A percentile compares a stretch with the other conserved stretches of the same genome.
Evolutionary conservation across 2,888 invertebrate species (phyloP).

Genomic region (Chrysodeixis includens): DNA sequence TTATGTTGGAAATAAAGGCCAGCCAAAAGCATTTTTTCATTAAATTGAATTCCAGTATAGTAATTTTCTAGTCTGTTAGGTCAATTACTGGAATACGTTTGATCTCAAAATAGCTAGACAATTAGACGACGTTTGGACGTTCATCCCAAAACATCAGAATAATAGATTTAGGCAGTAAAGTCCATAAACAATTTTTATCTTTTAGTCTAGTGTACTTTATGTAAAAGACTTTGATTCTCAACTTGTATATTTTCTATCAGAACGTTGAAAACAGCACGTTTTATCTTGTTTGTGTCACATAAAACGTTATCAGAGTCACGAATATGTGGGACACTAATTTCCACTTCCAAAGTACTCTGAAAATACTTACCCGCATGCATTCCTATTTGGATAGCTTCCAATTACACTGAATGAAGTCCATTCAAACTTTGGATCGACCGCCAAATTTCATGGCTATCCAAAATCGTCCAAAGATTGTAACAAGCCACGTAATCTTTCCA

Average conservation of each 20-base stretch:
- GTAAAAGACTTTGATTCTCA: neutral
- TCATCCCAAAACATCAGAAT: neutral
- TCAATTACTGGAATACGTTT: neutral
- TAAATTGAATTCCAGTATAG: neutral
- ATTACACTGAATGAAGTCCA: slow-evolving; percentile 47
- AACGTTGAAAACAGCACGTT: neutral
- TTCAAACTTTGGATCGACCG: slow-evolving; percentile 45
- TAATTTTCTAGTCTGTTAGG: neutral
- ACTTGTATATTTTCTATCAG: neutral
- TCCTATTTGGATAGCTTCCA: slow-evolving; percentile 53
- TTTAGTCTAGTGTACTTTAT: neutral
- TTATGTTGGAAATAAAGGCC: neutral
- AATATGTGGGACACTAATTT: slow-evolving; percentile 32
- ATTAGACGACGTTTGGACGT: neutral
- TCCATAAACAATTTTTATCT: neutral
- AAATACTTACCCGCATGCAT: slow-evolving; percentile 50
- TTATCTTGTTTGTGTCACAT: slow-evolving; percentile 20
- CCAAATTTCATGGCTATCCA: slow-evolving; percentile 33
- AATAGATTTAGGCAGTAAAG: too few relatives aligned
- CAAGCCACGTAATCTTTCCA: slow-evolving; percentile 29
- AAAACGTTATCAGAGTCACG: slow-evolving; percentile 29
- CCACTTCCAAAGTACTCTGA: slow-evolving; percentile 32
- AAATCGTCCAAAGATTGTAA: slow-evolving; percentile 35
- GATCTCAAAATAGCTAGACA: neutral
- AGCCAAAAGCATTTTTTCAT: neutral